These are phyloP conservation scores for Pterocles gutturalis DNA, from an alignment of 2,113 vertebrate genomes.

Conservation along the genomic window DNA sequence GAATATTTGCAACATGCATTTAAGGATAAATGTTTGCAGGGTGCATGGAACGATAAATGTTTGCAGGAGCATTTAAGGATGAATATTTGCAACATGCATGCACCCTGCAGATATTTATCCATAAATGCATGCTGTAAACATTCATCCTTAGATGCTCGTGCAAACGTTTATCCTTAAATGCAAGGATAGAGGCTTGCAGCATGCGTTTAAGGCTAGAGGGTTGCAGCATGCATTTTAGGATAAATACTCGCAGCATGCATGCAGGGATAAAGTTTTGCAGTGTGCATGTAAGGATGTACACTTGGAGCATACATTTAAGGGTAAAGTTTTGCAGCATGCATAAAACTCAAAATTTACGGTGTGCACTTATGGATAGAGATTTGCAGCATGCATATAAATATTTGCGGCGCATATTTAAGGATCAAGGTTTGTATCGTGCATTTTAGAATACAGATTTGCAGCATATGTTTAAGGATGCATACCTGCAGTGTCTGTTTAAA, in stretches of 20 bases:
- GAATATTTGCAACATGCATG: no score
- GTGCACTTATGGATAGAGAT: no score
- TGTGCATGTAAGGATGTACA: no score
- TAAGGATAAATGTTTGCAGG: not conserved
- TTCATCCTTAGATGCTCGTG: no score
- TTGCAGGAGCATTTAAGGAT: not conserved
- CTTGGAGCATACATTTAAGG: not conserved
- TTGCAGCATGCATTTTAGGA: not conserved
- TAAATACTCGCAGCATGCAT: not conserved
- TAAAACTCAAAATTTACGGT: no score
- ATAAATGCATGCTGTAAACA: no score
- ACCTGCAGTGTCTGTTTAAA: no score
- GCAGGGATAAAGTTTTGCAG: not conserved
- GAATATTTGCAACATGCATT: fast-evolving
- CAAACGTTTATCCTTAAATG: no score
- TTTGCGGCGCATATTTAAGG: not conserved
- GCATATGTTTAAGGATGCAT: not conserved
- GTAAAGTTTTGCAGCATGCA: not conserved
- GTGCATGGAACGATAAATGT: not conserved
- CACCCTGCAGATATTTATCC: no score
- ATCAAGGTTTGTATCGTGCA: no score
- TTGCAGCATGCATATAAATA: not conserved
- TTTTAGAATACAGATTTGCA: not conserved
- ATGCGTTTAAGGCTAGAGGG: not conserved
- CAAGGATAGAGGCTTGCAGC: no score